Evolutionary conservation across 2,113 vertebrate genomes (phyloP), one percentile per base, ranked within the genome.

Genomic region (Cheirogaleus medius): DNA sequence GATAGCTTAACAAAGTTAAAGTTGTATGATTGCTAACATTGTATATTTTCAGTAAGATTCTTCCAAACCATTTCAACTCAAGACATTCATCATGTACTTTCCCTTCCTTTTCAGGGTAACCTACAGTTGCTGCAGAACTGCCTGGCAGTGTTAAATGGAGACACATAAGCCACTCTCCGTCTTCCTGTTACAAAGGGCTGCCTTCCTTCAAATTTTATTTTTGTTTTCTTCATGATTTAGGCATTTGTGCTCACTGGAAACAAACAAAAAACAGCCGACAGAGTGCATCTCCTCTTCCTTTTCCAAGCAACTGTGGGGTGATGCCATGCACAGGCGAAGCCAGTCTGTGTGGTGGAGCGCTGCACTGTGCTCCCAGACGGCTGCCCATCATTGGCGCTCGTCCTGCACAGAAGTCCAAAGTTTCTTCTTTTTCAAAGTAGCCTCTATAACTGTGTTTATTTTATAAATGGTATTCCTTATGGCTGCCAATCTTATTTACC

Each of bases 101-200:
- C 64, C 95, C 83, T 98, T 95, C 97, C 52, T 98, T 97, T 97
- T 78, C 97, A 99, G 99, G 99, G 99, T 96, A 99, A 99, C 97
- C 99, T 99, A 88, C 99, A 99, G 98, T 98, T 99, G 98, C 98
- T 99, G 98, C 99, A 99, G 98, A 99, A 99, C 98, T 99, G 99
- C 98, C 98, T 99, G 98, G 99, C 99, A 42, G 99, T 99, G 98
- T 98, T 99, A 97, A 99, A 99, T 96, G 99, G 99, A 83, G 99
- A 99, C 98, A 99, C 99, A 98, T 99, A 99, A 99, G 97, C 97
- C 97, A 92, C 82, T 69, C 94, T 96, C 89, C 20, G 37, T 98
- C 98, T 98, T 98, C 97, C 98, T 90, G 97, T 94, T 98, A 89
- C 98, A 98, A 99, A 99, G 99, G 99, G 99, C 99, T 99, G 99